A percentile compares a stretch with the other conserved stretches of the same genome.
Evolutionary conservation across 2,797 vertebrate genomes (phyloP).

Genomic region (Alectoris magna): DNA sequence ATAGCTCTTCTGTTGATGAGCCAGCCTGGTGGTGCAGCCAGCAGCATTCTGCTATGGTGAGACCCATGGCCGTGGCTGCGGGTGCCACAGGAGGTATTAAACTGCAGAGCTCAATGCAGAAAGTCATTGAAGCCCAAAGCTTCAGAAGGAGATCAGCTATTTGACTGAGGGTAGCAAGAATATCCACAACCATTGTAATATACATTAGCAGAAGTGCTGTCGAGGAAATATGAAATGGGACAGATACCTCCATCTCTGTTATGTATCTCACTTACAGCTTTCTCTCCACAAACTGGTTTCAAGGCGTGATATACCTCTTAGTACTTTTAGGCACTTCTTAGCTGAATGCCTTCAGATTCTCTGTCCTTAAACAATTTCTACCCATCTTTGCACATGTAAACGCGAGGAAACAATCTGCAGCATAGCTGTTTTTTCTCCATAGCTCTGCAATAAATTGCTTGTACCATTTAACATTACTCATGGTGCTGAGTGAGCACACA

Average conservation of each 20-base stretch:
- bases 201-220: background rate
- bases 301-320: background rate
- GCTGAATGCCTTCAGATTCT: background rate
- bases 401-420: background rate
- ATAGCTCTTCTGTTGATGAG: background rate
- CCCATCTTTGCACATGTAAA: background rate
- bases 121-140: background rate
- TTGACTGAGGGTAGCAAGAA: background rate
- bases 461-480: background rate
- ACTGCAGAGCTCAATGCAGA: background rate
- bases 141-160: background rate
- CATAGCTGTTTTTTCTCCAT: background rate
- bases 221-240: background rate
- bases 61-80: background rate
- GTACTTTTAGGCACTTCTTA: background rate
- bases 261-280: accelerated
- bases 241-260: background rate
- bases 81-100: background rate
- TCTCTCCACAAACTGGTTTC: background rate
- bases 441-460: background rate
- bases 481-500: background rate
- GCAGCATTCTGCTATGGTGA: background rate
- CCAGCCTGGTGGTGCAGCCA: background rate
- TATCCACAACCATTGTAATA: background rate
- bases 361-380: background rate